These are phyloP conservation scores for Lepeophtheirus nordmannii DNA, from an alignment of 2,888 invertebrate genomes.

Conservation along the genomic window DNA sequence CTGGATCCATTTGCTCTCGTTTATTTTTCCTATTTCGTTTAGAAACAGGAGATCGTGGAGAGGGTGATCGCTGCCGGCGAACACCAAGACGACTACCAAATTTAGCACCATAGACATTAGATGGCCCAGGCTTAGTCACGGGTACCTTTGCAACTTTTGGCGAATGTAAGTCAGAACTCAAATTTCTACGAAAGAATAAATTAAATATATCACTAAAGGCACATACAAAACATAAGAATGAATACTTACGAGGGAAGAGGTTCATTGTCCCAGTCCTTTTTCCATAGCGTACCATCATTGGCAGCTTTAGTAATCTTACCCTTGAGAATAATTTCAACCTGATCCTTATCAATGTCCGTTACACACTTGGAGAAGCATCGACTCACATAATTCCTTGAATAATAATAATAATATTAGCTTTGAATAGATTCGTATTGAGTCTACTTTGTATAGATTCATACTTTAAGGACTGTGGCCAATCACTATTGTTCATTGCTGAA, in stretches of 20 bases:
- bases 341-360: slow-evolving; percentile 73
- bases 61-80: not conserved
- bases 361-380: slow-evolving; percentile 80
- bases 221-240: too few relatives aligned
- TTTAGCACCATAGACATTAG: slow-evolving; percentile 6
- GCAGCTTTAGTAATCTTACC: slow-evolving; percentile 82
- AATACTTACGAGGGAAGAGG: slow-evolving; percentile 49
- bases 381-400: slow-evolving; percentile 57
- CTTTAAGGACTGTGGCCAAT: not conserved
- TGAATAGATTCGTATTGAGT: not conserved
- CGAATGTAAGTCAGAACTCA: not conserved
- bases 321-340: slow-evolving; percentile 82
- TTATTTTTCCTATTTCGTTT: not conserved
- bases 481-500: not conserved
- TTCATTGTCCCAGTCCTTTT: slow-evolving; percentile 85
- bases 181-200: not conserved
- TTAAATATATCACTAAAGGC: too few relatives aligned
- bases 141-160: not conserved
- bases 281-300: slow-evolving; percentile 67
- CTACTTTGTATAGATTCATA: not conserved
- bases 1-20: not conserved
- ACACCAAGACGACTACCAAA: not conserved
- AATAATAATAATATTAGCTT: not conserved
- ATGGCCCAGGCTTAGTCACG: not conserved
- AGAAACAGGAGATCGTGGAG: not conserved